These are phyloP conservation scores for Apis dorsata DNA, from an alignment of 1,140 invertebrate species.

Conservation along the genomic window DNA sequence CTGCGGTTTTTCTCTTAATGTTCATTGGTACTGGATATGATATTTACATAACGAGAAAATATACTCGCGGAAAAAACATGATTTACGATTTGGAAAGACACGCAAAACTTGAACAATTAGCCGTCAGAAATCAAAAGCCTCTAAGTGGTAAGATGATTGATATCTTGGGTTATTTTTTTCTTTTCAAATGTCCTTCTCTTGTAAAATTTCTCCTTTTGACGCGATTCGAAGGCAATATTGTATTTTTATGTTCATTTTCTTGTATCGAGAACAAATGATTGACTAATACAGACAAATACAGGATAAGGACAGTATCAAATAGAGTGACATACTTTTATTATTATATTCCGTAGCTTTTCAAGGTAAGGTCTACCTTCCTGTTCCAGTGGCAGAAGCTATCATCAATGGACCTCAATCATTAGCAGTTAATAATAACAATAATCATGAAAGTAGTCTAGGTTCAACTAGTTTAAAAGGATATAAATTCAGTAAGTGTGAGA, in stretches of 20 bases:
- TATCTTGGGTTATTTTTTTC: neutral
- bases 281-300: conserved; percentile 58
- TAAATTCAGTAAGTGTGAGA: conserved; percentile 70
- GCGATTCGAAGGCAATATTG: neutral
- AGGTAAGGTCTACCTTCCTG: conserved; percentile 76
- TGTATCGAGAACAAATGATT: neutral
- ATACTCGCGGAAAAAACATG: conserved; percentile 56
- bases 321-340: conserved; percentile 63
- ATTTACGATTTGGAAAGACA: conserved; percentile 76
- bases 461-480: conserved; percentile 73
- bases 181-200: neutral
- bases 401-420: conserved; percentile 56
- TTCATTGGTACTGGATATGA: conserved; percentile 80
- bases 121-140: conserved; percentile 69
- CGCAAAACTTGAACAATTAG: conserved; percentile 72
- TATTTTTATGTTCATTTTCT: neutral
- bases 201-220: neutral
- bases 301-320: conserved; percentile 52
- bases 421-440: conserved; percentile 81
- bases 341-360: conserved; percentile 72
- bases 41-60: conserved; percentile 71
- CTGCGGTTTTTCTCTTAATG: conserved; percentile 81
- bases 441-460: conserved; percentile 81
- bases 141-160: conserved; percentile 69
- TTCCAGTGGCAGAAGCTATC: conserved; percentile 73